Evolutionary conservation across 2,888 invertebrate species (phyloP).

Genomic region (Cephus spinipes): DNA sequence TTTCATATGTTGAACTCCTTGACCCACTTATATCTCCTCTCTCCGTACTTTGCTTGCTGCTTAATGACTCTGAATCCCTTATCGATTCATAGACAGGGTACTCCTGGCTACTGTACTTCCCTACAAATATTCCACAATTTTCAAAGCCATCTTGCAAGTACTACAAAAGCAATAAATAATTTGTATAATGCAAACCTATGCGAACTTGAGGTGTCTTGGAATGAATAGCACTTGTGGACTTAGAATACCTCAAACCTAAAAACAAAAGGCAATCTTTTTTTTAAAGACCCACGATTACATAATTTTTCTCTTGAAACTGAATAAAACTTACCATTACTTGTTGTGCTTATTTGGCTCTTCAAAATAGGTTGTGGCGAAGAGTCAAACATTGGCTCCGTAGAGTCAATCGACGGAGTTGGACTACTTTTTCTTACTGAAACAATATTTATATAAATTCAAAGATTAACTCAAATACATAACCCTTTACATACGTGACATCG

Average conservation of each 20-base stretch:
- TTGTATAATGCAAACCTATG: constrained; percentile 33
- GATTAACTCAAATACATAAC: not conserved
- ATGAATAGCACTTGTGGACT: constrained; percentile 54
- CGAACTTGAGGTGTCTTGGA: constrained; percentile 33
- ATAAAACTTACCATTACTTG: constrained; percentile 26
- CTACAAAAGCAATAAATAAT: constrained; percentile 2
- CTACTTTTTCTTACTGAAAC: constrained; percentile 51
- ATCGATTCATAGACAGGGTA: constrained; percentile 42
- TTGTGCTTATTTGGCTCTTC: constrained; percentile 33
- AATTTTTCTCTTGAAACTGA: not conserved
- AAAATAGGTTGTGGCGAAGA: constrained; percentile 39
- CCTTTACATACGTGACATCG: not conserved
- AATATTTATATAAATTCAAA: not conserved
- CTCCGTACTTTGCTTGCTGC: constrained; percentile 39
- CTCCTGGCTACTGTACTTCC: constrained; percentile 43
- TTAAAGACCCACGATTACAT: not conserved
- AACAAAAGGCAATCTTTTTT: not conserved
- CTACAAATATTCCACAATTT: constrained; percentile 25
- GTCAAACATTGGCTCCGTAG: constrained; percentile 46
- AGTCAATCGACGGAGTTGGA: constrained; percentile 47
- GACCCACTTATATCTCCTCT: constrained; percentile 39
- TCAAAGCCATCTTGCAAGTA: not conserved
- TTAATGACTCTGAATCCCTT: constrained; percentile 32
- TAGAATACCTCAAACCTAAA: constrained; percentile 51
- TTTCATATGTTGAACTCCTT: constrained; percentile 44